Percentiles rank a stretch among this genome's conserved stretches.
Conservation (phyloP, 2,797 vertebrate genomes). For the Erpetoichthys calabaricus region DNA sequence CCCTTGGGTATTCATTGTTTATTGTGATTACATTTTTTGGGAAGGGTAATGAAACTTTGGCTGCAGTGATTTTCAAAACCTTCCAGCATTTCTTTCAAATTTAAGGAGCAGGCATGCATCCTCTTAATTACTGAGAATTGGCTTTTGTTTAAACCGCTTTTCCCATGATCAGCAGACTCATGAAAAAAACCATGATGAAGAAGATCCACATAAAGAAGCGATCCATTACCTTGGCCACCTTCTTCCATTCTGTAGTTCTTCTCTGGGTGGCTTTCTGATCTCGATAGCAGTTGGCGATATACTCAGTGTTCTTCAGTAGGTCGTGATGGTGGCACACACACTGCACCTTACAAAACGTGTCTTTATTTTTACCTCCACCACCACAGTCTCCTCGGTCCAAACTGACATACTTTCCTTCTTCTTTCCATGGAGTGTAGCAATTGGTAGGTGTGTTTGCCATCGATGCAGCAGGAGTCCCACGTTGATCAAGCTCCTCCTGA, state of each 20-base stretch:
- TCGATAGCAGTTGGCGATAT: slow-evolving; percentile 57
- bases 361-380: slow-evolving; percentile 9
- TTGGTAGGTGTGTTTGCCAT: slow-evolving; percentile 28
- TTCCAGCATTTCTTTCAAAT: too few species aligned
- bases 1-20: too few species aligned
- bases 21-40: too few species aligned
- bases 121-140: too few species aligned
- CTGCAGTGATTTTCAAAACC: too few species aligned
- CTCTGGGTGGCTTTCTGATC: slow-evolving; percentile 55
- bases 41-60: too few species aligned
- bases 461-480: slow-evolving; percentile 26
- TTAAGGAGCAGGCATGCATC: too few species aligned
- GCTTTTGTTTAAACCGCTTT: slow-evolving; percentile 48
- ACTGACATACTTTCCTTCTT: slow-evolving; percentile 17
- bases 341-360: slow-evolving; percentile 17
- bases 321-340: slow-evolving; percentile 54
- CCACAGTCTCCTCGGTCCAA: slow-evolving; percentile 16
- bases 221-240: slow-evolving; percentile 77
- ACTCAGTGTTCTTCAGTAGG: slow-evolving; percentile 48
- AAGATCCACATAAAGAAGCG: slow-evolving; percentile 84
- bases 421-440: slow-evolving; percentile 21
- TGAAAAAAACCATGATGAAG: slow-evolving; percentile 75
- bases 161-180: slow-evolving; percentile 69
- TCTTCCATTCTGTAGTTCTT: slow-evolving; percentile 67
- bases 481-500: slow-evolving; percentile 31